phyloP scores from a whole-genome alignment of 2,113 vertebrate species.

The Hypocryptadius cinnamomeus region DNA sequence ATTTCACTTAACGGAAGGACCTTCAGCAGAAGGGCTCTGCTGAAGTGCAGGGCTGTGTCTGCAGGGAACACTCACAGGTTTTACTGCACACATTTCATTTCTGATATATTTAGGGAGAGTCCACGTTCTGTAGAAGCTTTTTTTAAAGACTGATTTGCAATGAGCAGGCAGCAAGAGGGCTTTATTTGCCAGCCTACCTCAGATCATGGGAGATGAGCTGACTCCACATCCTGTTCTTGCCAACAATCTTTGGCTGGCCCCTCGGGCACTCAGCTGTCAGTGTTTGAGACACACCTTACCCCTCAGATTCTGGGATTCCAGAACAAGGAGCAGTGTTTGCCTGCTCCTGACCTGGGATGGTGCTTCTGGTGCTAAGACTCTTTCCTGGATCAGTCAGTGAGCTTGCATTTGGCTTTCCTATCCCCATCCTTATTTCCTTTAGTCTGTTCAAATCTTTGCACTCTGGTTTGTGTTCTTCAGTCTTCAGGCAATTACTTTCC shows the following conservation, averaged over 20 bases:
- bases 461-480: neutral
- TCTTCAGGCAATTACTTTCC: neutral
- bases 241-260: neutral
- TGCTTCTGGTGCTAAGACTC: neutral
- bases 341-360: neutral
- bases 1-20: conserved; percentile 30
- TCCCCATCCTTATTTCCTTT: neutral
- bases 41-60: neutral
- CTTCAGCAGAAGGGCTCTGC: neutral
- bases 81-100: neutral
- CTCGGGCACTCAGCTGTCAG: accelerated
- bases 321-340: neutral
- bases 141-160: neutral
- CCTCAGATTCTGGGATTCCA: neutral
- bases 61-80: neutral
- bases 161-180: neutral
- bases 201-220: neutral
- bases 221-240: neutral
- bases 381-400: neutral
- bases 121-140: neutral
- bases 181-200: neutral
- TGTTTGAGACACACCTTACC: neutral
- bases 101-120: neutral
- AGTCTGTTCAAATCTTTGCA: neutral
- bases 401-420: neutral